Evolutionary conservation across 2,888 invertebrate genomes (phyloP).

Genomic region (Disparrhopalites patrizii): DNA sequence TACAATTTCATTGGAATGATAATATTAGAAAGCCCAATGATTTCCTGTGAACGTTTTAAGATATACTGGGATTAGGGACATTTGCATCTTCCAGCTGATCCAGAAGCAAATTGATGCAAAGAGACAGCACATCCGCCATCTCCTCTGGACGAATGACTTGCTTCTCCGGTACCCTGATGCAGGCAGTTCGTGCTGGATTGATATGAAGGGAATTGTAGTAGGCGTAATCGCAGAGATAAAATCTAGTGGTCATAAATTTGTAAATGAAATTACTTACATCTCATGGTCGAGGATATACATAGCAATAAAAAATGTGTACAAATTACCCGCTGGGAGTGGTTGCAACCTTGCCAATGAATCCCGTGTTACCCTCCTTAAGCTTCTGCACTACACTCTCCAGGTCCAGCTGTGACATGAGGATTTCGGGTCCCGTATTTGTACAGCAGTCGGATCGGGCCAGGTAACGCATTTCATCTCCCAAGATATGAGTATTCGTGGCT

Average conservation of each 20-base stretch:
- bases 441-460: not conserved
- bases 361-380: not conserved
- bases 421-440: not conserved
- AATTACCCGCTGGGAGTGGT: constrained; percentile 1
- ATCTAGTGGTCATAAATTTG: not conserved
- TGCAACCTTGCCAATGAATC: not conserved
- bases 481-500: not conserved
- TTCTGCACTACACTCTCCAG: not conserved
- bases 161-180: not conserved
- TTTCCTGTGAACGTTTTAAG: no score
- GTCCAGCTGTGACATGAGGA: not conserved
- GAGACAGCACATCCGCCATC: not conserved
- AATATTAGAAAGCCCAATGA: no score
- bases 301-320: not conserved
- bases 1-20: no score
- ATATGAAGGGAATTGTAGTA: constrained; percentile 10
- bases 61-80: no score
- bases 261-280: not conserved
- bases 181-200: not conserved
- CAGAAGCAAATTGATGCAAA: not conserved
- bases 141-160: not conserved
- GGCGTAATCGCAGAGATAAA: constrained; percentile 19
- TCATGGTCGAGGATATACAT: not conserved
- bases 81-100: constrained; percentile 1
- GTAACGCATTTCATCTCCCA: not conserved